These are phyloP conservation scores for Xerus rutilus DNA, from an alignment of 2,797 vertebrate species.

Conservation along the genomic window DNA sequence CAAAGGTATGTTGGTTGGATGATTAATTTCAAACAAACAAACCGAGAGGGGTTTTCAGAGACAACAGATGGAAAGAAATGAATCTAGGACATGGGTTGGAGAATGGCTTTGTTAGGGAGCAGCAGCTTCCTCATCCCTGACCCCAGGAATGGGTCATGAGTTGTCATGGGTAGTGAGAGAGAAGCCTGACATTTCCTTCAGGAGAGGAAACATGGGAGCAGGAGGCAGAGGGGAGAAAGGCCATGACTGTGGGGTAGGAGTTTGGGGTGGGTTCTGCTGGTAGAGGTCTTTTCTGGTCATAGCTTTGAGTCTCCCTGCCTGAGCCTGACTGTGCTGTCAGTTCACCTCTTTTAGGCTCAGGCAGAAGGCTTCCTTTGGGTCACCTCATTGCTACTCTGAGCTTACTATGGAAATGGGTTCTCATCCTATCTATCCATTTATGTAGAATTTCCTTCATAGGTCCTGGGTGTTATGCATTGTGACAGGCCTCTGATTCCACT, in stretches of 20 bases:
- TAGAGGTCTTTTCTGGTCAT: neutral
- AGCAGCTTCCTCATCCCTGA: neutral
- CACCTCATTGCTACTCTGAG: neutral
- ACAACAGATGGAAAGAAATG: neutral
- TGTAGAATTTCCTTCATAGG: neutral
- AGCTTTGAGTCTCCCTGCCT: neutral
- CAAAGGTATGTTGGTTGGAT: slow-evolving; percentile 83
- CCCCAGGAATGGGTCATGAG: neutral
- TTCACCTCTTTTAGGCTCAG: neutral
- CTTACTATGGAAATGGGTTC: neutral
- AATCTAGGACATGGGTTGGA: neutral
- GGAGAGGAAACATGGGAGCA: neutral
- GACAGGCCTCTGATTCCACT: neutral
- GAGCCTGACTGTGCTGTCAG: neutral
- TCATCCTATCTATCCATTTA: neutral
- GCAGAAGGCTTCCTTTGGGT: neutral
- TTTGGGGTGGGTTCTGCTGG: neutral
- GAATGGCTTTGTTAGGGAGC: neutral
- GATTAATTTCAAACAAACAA: neutral
- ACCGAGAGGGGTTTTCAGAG: neutral
- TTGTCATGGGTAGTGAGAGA: neutral
- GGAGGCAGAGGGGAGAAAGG: neutral
- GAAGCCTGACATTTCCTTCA: neutral
- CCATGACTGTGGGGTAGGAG: neutral
- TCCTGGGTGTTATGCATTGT: neutral